These are phyloP conservation scores for Amyelois transitella DNA, from an alignment of 1,140 invertebrate genomes.

Conservation along the genomic window DNA sequence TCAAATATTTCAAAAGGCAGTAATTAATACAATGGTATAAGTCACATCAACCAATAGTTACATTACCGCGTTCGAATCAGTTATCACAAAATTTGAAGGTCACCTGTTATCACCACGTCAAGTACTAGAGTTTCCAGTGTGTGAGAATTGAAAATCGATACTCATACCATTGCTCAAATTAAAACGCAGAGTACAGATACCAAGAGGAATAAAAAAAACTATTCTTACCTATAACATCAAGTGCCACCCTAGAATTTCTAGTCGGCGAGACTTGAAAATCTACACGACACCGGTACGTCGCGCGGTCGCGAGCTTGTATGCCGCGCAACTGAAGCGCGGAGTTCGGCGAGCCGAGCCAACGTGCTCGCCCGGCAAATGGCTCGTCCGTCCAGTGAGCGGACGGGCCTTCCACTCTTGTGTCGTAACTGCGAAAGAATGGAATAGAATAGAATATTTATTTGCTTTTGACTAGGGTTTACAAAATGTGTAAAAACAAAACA, in stretches of 20 bases:
- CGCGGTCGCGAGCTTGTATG: conserved; percentile 80
- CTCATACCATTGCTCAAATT: too few species aligned
- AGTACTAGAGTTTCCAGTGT: too few species aligned
- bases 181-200: neutral
- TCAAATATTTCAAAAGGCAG: too few species aligned
- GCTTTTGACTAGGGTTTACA: too few species aligned
- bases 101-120: too few species aligned
- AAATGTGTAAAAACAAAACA: too few species aligned
- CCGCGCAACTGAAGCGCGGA: conserved; percentile 79
- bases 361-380: conserved; percentile 74
- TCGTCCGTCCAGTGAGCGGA: conserved; percentile 78
- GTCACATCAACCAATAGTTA: too few species aligned
- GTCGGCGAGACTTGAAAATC: conserved; percentile 89
- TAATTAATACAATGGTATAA: too few species aligned
- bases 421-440: conserved; percentile 76
- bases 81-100: too few species aligned
- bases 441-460: too few species aligned
- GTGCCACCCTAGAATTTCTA: conserved; percentile 84
- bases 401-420: conserved; percentile 75
- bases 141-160: too few species aligned
- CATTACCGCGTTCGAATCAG: too few species aligned
- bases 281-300: conserved; percentile 85
- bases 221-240: conserved; percentile 87
- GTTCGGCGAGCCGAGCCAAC: conserved; percentile 75
- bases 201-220: neutral